These are phyloP conservation scores for Diceros bicornis DNA, from an alignment of 2,797 vertebrate species.

Conservation along the genomic window DNA sequence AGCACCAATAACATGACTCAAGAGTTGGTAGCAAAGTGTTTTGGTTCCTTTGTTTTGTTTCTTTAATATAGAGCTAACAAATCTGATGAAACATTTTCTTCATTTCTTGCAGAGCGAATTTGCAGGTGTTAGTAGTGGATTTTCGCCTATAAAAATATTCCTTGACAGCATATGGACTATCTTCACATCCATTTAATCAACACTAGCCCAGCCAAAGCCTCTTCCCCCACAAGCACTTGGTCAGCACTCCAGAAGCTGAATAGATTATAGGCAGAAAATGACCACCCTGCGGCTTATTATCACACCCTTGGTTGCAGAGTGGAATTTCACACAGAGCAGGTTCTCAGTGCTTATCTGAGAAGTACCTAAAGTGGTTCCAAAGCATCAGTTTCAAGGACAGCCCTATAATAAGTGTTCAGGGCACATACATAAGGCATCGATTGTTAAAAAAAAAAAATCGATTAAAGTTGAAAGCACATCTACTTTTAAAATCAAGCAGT, in stretches of 20 bases:
- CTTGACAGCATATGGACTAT: neutral
- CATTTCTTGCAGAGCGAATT: conserved; percentile 6
- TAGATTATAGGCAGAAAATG: conserved; percentile 68
- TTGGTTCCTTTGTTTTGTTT: conserved; percentile 55
- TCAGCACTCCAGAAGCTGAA: conserved; percentile 31
- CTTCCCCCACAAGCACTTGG: conserved; percentile 1
- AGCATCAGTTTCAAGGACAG: conserved; percentile 41
- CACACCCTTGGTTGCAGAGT: neutral
- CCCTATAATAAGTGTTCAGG: neutral
- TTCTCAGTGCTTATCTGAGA: conserved; percentile 47
- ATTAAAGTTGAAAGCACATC: conserved; percentile 21
- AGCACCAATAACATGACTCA: conserved; percentile 60
- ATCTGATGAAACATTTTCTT: conserved; percentile 25
- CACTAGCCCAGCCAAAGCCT: conserved; percentile 3
- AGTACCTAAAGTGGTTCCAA: conserved; percentile 54
- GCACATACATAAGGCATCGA: neutral
- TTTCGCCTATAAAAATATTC: conserved; percentile 23
- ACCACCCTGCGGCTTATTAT: neutral
- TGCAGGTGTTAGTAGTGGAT: neutral
- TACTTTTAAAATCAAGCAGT: conserved; percentile 67
- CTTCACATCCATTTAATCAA: conserved; percentile 49
- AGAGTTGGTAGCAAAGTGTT: conserved; percentile 48
- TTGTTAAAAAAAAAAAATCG: neutral
- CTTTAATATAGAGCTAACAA: conserved; percentile 45
- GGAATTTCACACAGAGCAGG: conserved; percentile 62